Evolutionary conservation across 2,113 vertebrate genomes (phyloP), one percentile per base, ranked within the genome.

Genomic region (Campylomormyrus numenius): DNA sequence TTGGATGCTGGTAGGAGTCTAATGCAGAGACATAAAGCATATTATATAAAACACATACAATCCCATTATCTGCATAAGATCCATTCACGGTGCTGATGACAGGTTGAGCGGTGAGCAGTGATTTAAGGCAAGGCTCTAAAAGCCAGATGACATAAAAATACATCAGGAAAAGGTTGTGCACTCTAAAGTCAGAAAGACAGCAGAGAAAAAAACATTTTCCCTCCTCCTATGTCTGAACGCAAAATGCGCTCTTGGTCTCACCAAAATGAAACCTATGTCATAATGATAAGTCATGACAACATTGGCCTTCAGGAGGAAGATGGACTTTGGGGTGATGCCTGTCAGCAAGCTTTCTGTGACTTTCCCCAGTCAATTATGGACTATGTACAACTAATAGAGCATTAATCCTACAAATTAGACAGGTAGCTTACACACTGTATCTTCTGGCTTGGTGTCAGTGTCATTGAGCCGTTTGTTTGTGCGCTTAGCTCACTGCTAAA

Each of bases 361-460:
- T 53, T 62, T 80, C 31, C 88, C 49, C 80, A 89, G 77, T 89
- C 89, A 85, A 85, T 62, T 62, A 58, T 48, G 80, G 31, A 21
- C 80, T 62, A 62, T 62, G n/a, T 62, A 62, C 39, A 85, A 89
- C 21, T 45, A 85, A 89, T 58, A 89, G 50, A 45, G 83, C 39
- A 56, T 89, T 89, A 89, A 24, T 53, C 24, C 89, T 42, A 19
- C 80, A 85, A 56, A 84, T 89, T 89, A 84, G 77, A 52, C 88
- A 83, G 74, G 88, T 85, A 35, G 89, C 52, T 84, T 56, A 45
- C 77, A 35, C 15, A 46, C 89, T 31, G 10, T 31, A 27, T 11
- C 31, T 9, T 45, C 89, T 9, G 45, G 21, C 24, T 56, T 31
- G 31, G 17, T n/a, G 24, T 56, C 27, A 84, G 74, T 27, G 80